Conservation (phyloP, 1,140 invertebrate genomes). For the Scaptomyza hsui region DNA sequence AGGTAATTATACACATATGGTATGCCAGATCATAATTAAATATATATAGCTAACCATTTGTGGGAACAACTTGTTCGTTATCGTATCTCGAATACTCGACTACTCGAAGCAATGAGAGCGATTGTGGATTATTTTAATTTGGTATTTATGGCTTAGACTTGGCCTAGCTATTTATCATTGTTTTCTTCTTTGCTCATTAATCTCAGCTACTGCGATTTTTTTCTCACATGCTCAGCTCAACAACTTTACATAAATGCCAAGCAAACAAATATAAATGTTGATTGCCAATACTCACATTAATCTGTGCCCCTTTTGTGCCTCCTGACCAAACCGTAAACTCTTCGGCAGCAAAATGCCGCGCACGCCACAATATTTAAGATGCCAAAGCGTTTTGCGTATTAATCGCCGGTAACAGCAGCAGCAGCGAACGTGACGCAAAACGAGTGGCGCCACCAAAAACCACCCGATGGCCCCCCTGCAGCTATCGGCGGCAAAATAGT, state of each 20-base stretch:
- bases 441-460: constrained; percentile 59
- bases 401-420: constrained; percentile 56
- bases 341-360: constrained; percentile 43
- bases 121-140: constrained; percentile 14
- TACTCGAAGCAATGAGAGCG: neutral
- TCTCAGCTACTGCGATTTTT: constrained; percentile 6
- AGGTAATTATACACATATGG: constrained; percentile 52
- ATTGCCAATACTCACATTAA: constrained; percentile 80
- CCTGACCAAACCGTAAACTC: neutral
- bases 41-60: neutral
- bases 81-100: constrained; percentile 28
- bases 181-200: constrained; percentile 28
- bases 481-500: constrained; percentile 6
- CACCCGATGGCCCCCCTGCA: constrained; percentile 21
- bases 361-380: constrained; percentile 81
- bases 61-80: constrained; percentile 26
- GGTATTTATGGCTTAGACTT: constrained; percentile 11
- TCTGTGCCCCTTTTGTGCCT: constrained; percentile 17
- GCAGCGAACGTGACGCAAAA: constrained; percentile 68
- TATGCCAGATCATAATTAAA: constrained; percentile 35
- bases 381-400: constrained; percentile 80
- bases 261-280: constrained; percentile 74
- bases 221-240: constrained; percentile 12
- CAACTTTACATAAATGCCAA: constrained; percentile 57
- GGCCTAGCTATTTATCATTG: constrained; percentile 18